phyloP scores from a whole-genome alignment of 2,797 vertebrate genomes.

The Geotrypetes seraphini region DNA sequence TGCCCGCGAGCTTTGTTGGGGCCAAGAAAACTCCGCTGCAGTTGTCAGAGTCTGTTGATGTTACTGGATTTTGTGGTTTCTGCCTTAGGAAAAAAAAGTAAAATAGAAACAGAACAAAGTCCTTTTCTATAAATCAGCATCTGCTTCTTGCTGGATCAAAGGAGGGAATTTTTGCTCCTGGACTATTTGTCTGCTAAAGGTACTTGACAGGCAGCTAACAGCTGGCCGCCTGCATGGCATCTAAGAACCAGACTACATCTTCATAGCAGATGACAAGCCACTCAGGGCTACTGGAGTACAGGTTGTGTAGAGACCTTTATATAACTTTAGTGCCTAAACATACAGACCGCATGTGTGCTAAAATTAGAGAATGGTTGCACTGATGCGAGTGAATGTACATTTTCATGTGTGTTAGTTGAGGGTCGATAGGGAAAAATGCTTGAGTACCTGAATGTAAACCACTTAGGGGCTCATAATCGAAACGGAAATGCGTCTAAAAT shows the following conservation, averaged over 20 bases:
- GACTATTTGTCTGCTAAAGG: slow-evolving; percentile 87
- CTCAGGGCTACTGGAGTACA: slow-evolving; percentile 53
- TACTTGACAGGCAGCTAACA: slow-evolving; percentile 98
- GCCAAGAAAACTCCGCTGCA: slow-evolving; percentile 87
- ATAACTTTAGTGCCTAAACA: not conserved
- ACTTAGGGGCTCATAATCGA: too few relatives aligned
- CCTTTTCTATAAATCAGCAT: slow-evolving; percentile 91
- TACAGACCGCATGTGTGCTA: too few relatives aligned
- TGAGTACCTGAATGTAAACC: too few relatives aligned
- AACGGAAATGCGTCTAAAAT: too few relatives aligned
- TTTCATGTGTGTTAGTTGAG: too few relatives aligned
- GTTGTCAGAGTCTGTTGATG: slow-evolving; percentile 98
- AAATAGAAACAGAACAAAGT: slow-evolving; percentile 90
- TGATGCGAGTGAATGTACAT: too few relatives aligned
- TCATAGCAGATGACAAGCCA: slow-evolving; percentile 63
- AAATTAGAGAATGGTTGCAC: too few relatives aligned
- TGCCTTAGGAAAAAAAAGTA: slow-evolving; percentile 96
- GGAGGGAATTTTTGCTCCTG: slow-evolving; percentile 92
- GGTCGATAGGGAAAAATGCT: too few relatives aligned
- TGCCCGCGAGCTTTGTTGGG: slow-evolving; percentile 86
- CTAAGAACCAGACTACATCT: slow-evolving; percentile 66
- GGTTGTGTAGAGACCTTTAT: too few relatives aligned
- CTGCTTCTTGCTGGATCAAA: slow-evolving; percentile 96
- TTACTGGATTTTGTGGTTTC: slow-evolving; percentile 79
- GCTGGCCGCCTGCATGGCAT: slow-evolving; percentile 74